These are phyloP conservation scores for Neria commutata DNA, from an alignment of 2,888 invertebrate genomes.

Conservation along the genomic window DNA sequence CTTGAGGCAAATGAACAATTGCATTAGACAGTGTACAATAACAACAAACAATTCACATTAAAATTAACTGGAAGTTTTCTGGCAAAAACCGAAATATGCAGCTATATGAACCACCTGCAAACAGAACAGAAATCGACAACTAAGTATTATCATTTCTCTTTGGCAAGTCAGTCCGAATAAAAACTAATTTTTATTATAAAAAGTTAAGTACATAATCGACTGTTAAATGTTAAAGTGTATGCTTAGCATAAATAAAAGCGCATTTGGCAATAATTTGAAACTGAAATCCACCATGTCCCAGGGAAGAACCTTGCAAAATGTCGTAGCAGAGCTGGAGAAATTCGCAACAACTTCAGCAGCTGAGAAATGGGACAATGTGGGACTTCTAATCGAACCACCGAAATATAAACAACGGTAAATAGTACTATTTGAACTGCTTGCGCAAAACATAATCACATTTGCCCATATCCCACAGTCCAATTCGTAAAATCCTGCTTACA, in stretches of 20 bases:
- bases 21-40: no score
- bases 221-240: not conserved
- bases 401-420: conserved; percentile 64
- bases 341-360: conserved; percentile 77
- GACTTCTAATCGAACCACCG: conserved; percentile 86
- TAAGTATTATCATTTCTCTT: no score
- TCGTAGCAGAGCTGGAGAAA: conserved; percentile 68
- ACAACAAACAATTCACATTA: no score
- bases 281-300: not conserved
- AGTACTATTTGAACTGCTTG: not conserved
- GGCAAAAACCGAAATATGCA: no score
- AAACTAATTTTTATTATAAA: no score
- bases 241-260: not conserved
- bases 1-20: no score
- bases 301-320: conserved; percentile 31
- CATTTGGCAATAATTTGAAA: not conserved
- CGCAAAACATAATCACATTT: not conserved
- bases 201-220: no score
- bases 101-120: no score
- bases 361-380: conserved; percentile 94
- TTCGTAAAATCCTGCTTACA: conserved; percentile 78
- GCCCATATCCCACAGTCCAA: conserved; percentile 49
- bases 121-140: no score
- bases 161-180: no score
- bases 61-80: no score